Evolutionary conservation across 2,797 vertebrate species (phyloP).

Genomic region (Eulemur mongoz): DNA sequence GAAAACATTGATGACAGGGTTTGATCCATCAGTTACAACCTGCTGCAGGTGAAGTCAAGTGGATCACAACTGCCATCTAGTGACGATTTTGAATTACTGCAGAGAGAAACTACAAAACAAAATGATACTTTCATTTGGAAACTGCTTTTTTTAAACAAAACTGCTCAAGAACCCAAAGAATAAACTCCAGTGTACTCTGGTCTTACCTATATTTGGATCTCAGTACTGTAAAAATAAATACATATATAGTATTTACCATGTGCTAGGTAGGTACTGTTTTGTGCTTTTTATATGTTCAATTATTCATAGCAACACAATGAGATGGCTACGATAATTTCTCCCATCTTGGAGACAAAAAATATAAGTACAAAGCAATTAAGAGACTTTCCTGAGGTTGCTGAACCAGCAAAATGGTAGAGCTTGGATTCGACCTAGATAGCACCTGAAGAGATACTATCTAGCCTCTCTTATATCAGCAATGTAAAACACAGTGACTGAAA

Average conservation of each 20-base stretch:
- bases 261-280: background rate
- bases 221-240: background rate
- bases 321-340: background rate
- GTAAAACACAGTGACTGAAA: constrained; percentile 8
- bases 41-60: background rate
- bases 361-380: constrained; percentile 5
- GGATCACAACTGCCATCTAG: constrained; percentile 70
- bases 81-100: constrained; percentile 36
- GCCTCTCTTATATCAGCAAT: background rate
- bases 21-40: background rate
- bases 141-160: background rate
- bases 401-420: background rate
- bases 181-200: background rate
- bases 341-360: background rate
- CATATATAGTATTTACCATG: background rate
- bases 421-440: background rate
- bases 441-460: background rate
- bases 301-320: background rate
- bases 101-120: background rate
- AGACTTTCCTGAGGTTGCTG: background rate
- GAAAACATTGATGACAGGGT: background rate
- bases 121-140: background rate
- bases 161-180: background rate
- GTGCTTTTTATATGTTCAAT: background rate
- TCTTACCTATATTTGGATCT: background rate